These are phyloP conservation scores for Hestina assimilis DNA, from an alignment of 1,140 invertebrate genomes.

Conservation along the genomic window DNA sequence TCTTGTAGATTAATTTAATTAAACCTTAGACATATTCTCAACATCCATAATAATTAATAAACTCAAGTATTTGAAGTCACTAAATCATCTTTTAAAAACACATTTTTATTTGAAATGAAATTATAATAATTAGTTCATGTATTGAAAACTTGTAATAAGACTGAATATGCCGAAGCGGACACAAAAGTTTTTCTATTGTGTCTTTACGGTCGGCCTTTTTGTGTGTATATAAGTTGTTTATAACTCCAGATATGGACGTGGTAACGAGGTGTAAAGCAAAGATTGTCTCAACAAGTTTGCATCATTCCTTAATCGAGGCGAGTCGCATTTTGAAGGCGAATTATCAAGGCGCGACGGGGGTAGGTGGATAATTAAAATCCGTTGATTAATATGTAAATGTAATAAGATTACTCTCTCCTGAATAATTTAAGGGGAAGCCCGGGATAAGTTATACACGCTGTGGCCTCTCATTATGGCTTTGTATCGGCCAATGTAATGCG, in stretches of 20 bases:
- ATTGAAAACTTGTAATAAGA: too few relatives aligned
- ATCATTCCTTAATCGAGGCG: constrained; percentile 57
- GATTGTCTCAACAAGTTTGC: constrained; percentile 12
- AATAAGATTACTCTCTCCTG: constrained; percentile 91
- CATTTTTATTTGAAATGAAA: too few relatives aligned
- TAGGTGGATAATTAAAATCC: constrained; percentile 95
- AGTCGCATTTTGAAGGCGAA: constrained; percentile 72
- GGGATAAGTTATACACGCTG: constrained; percentile 61
- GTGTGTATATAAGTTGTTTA: too few relatives aligned
- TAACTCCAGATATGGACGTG: neutral
- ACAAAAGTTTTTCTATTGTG: too few relatives aligned
- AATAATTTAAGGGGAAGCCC: constrained; percentile 71
- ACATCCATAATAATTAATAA: too few relatives aligned
- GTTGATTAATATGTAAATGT: constrained; percentile 99
- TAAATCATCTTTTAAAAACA: too few relatives aligned
- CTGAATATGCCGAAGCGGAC: too few relatives aligned
- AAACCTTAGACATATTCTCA: too few relatives aligned
- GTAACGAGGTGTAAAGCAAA: neutral
- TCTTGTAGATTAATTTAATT: too few relatives aligned
- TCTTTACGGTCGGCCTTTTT: too few relatives aligned
- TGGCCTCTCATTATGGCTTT: constrained; percentile 69
- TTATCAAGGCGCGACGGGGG: constrained; percentile 60
- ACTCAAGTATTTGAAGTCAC: too few relatives aligned
- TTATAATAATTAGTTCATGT: too few relatives aligned
- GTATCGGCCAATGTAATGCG: constrained; percentile 55